Conservation (phyloP, 2,888 invertebrate species). For the Psylliodes chrysocephalus region DNA sequence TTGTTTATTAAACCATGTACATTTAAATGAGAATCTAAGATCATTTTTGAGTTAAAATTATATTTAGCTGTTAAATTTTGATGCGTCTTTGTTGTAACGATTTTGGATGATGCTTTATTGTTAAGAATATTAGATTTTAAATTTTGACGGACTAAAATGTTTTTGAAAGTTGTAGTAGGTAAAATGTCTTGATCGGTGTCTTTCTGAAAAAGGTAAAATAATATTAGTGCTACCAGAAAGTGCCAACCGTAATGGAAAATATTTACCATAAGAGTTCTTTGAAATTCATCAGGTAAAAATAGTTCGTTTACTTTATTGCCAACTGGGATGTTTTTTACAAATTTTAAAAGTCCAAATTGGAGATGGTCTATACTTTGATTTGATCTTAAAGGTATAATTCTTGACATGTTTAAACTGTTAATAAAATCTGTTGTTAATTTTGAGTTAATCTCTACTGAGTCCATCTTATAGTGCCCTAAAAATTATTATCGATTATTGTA, state of each 20-base stretch:
- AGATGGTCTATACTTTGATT: constrained; percentile 64
- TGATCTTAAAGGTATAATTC: constrained; percentile 64
- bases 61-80: constrained; percentile 58
- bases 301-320: constrained; percentile 62
- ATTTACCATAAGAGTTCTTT: constrained; percentile 68
- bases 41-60: constrained; percentile 54
- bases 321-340: constrained; percentile 54
- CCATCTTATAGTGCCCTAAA: constrained; percentile 63
- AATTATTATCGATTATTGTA: constrained; percentile 26
- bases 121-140: constrained; percentile 56
- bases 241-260: too few relatives aligned
- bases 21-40: constrained; percentile 49
- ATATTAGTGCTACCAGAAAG: background rate
- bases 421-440: constrained; percentile 62
- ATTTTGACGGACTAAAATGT: constrained; percentile 56
- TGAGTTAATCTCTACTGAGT: constrained; percentile 61
- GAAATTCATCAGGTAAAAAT: constrained; percentile 62
- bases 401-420: constrained; percentile 64
- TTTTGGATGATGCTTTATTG: constrained; percentile 57
- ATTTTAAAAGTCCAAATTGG: constrained; percentile 57
- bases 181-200: constrained; percentile 60
- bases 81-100: constrained; percentile 61
- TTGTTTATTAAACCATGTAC: constrained; percentile 56
- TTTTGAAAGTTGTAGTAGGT: constrained; percentile 61
- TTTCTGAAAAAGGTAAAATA: constrained; percentile 44